Base-by-base conservation (phyloP, 2,888 invertebrate species). In the Lymantria monacha region DNA sequence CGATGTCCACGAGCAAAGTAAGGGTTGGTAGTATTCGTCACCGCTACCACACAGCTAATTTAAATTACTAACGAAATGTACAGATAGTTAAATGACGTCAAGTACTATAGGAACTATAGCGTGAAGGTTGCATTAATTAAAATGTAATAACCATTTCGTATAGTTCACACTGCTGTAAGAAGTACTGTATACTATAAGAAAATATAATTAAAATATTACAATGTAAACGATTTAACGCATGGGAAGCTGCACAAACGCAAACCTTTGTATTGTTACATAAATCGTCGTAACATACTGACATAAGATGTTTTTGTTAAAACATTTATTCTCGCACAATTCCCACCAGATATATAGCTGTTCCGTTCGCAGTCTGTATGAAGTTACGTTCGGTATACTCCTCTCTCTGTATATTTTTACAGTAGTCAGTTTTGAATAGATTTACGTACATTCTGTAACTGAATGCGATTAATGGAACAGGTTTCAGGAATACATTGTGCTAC, bases 211-310 rank as follows among this genome's bases (percentile, higher is more conserved):
- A n/a, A n/a, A n/a, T 70, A 69, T 69, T 72, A 84, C 84, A 83
- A 84, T 85, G 83, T 76, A 68, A 68, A 68, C 67, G 61, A 70
- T 63, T 56, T 59, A 65, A 63, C 65, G 76, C 80, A 79, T 87
- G 88, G 76, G 89, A 89, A 88, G 71, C 81, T 76, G 64, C 59
- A 74, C 81, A 79, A 85, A 78, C 81, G 84, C 81, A 75, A 63
- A 72, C 74, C 80, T 80, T 81, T 81, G 81, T 69, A 58, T 52
- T 68, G 70, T 85, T 83, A 79, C 77, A 74, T 82, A 84, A 83
- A 69, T 59, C 66, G 59, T 57, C 72, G 77, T 80, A 79, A 79
- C 73, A 66, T 58, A 63, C 57, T 63, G 70, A 71, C 67, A 75
- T 75, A 72, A 72, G 52, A 62, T 43, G 53, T 57, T 57, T 63